Conservation (phyloP, 2,888 invertebrate species). For the Morpho deidamia region DNA sequence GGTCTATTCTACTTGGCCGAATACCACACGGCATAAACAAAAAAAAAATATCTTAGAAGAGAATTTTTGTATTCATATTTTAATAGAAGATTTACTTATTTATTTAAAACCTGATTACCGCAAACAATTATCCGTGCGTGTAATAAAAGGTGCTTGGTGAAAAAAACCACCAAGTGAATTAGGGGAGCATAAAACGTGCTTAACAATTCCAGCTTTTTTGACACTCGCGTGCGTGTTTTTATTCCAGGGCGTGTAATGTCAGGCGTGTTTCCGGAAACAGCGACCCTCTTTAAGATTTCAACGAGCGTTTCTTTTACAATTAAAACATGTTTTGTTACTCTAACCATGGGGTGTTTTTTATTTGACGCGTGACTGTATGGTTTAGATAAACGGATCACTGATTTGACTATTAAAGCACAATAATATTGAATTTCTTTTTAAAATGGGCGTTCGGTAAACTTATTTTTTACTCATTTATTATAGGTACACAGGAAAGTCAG, state of each 20-base stretch:
- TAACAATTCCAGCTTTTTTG: conserved; percentile 61
- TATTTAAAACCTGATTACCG: too few relatives aligned
- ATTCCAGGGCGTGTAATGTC: conserved; percentile 52
- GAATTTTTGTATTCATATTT: too few relatives aligned
- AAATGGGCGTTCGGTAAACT: too few relatives aligned
- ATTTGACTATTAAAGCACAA: too few relatives aligned
- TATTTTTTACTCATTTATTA: not conserved
- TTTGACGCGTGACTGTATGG: conserved; percentile 16
- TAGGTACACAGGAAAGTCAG: not conserved
- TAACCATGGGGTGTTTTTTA: conserved; percentile 12
- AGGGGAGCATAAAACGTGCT: conserved; percentile 55
- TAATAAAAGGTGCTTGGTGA: too few relatives aligned
- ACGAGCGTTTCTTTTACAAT: conserved; percentile 26
- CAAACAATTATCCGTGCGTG: too few relatives aligned
- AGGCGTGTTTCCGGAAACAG: conserved; percentile 60
- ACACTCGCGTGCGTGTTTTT: conserved; percentile 56
- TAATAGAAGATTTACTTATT: too few relatives aligned
- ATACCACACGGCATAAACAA: too few relatives aligned
- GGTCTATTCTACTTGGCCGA: too few relatives aligned
- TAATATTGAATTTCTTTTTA: not conserved
- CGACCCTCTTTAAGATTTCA: conserved; percentile 45
- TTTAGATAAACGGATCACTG: not conserved
- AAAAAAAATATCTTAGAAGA: too few relatives aligned
- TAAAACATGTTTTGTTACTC: conserved; percentile 7
- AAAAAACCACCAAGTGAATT: too few relatives aligned